These are phyloP conservation scores for Linnaemya tessellans DNA, from an alignment of 2,888 invertebrate species.

Conservation along the genomic window DNA sequence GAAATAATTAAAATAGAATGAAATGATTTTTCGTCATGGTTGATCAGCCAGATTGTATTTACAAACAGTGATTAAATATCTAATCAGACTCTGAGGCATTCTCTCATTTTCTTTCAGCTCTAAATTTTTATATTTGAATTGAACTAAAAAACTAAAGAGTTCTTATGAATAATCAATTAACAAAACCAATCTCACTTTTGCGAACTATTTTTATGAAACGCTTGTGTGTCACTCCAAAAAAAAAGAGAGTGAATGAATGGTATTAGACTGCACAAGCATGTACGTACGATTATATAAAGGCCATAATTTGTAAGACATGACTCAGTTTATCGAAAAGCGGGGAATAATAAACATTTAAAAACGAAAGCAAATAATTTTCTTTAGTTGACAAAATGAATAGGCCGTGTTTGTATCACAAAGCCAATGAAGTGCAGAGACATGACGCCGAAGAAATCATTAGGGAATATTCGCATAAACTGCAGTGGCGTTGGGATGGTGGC, in stretches of 20 bases:
- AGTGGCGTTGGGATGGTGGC: constrained; percentile 84
- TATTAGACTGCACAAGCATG: too few species aligned
- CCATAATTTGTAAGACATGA: neutral
- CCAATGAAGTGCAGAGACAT: constrained; percentile 88
- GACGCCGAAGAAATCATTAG: constrained; percentile 87
- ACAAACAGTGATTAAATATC: too few species aligned
- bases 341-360: neutral
- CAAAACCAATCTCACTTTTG: neutral
- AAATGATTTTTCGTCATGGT: too few species aligned
- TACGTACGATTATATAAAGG: constrained; percentile 33
- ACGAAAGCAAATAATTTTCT: neutral
- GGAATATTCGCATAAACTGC: constrained; percentile 86
- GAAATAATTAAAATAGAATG: too few species aligned
- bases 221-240: too few species aligned
- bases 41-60: too few species aligned
- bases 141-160: neutral
- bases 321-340: neutral
- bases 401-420: constrained; percentile 87
- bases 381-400: constrained; percentile 84
- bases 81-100: too few species aligned
- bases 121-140: constrained; percentile 3
- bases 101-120: too few species aligned
- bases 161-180: neutral
- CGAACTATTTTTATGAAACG: neutral
- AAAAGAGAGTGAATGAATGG: too few species aligned